Evolutionary conservation across 2,113 vertebrate species (phyloP).

Genomic region (Marmota flaviventris): DNA sequence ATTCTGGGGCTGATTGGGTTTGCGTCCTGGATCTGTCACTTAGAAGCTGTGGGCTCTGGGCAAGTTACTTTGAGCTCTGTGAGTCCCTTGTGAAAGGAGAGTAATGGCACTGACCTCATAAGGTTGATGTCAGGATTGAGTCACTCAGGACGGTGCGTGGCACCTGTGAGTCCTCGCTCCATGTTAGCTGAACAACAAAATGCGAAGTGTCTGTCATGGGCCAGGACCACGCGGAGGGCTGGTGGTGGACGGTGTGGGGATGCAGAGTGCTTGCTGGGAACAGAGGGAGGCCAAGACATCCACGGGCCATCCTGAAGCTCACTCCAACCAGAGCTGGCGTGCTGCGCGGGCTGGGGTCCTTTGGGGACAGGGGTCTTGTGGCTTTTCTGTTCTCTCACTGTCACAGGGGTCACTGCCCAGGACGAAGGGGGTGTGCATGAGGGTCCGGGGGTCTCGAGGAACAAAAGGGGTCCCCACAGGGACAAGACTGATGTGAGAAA

Average conservation of each 20-base stretch:
- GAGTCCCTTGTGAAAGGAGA: not conserved
- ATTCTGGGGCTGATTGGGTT: not conserved
- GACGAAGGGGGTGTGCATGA: accelerated
- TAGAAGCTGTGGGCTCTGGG: not conserved
- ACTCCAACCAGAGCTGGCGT: not conserved
- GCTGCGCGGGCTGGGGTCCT: not conserved
- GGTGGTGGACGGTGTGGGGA: not conserved
- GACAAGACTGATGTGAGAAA: not conserved
- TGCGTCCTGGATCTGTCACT: not conserved
- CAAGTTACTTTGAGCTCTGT: not conserved
- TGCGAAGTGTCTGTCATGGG: too few relatives aligned
- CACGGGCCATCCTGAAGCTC: not conserved
- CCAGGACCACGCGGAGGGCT: not conserved
- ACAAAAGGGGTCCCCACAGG: not conserved
- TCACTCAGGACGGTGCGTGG: not conserved
- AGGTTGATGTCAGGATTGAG: not conserved
- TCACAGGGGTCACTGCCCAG: not conserved
- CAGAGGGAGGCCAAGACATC: not conserved
- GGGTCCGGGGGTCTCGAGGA: not conserved
- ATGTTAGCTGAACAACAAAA: not conserved
- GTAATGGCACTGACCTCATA: not conserved
- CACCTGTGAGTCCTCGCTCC: not conserved
- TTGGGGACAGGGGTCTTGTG: not conserved
- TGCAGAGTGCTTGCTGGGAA: not conserved
- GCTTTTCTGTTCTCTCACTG: not conserved